Percentiles rank a stretch among this genome's conserved stretches.
These are phyloP conservation scores for Bradysia coprophila DNA, from an alignment of 1,140 invertebrate genomes.

Conservation along the genomic window DNA sequence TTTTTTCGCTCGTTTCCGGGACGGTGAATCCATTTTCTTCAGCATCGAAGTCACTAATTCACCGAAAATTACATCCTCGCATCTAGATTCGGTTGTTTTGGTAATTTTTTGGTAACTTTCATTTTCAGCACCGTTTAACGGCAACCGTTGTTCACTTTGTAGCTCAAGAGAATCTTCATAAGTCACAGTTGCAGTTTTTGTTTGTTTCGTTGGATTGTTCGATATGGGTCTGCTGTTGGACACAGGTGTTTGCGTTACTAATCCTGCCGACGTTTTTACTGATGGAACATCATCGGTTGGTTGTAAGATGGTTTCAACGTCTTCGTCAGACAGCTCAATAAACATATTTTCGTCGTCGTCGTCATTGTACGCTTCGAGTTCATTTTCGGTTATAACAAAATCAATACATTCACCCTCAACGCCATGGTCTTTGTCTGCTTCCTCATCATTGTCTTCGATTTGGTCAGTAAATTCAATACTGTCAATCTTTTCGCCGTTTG, in stretches of 20 bases:
- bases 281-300: too few species aligned
- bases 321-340: too few species aligned
- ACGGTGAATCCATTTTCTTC: background rate
- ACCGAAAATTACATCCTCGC: background rate
- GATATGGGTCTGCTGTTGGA: background rate
- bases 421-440: too few species aligned
- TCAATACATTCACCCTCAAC: too few species aligned
- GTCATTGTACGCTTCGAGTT: too few species aligned
- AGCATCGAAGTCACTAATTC: background rate
- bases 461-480: too few species aligned
- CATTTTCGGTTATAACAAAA: too few species aligned
- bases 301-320: too few species aligned
- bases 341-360: too few species aligned
- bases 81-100: background rate
- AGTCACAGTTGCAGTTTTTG: background rate
- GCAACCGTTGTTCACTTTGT: background rate
- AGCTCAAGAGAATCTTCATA: background rate
- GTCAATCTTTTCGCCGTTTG: background rate
- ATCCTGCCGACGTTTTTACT: background rate
- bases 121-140: background rate
- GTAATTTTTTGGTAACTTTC: background rate
- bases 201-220: background rate
- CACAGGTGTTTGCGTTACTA: background rate
- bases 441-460: too few species aligned
- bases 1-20: background rate